These are phyloP conservation scores for Salticus scenicus DNA, from an alignment of 2,888 invertebrate genomes.

Conservation along the genomic window DNA sequence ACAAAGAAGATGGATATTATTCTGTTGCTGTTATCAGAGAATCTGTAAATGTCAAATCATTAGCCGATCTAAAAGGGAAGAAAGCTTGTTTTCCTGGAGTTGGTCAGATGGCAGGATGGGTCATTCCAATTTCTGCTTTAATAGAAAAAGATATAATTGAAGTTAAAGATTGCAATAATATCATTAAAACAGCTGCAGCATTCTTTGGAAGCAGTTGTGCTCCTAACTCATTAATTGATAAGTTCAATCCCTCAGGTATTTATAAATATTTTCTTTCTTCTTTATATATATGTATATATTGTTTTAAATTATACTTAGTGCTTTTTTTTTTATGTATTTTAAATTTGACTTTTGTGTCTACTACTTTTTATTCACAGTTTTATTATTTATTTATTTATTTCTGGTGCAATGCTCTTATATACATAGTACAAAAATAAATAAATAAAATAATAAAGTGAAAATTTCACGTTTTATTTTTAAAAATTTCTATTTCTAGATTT, in stretches of 20 bases:
- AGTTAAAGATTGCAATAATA: slow-evolving; percentile 94
- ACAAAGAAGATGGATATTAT: slow-evolving; percentile 77
- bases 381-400: too few relatives aligned
- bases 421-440: too few relatives aligned
- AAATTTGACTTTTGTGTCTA: too few relatives aligned
- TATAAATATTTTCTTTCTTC: too few relatives aligned
- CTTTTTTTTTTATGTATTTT: too few relatives aligned
- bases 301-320: too few relatives aligned
- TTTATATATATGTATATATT: too few relatives aligned
- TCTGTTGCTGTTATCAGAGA: slow-evolving; percentile 88
- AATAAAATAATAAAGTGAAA: too few relatives aligned
- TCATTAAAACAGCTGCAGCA: slow-evolving; percentile 92
- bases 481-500: too few relatives aligned
- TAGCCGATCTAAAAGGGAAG: slow-evolving; percentile 83
- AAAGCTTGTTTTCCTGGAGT: slow-evolving; percentile 94
- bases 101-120: slow-evolving; percentile 94
- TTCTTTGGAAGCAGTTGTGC: slow-evolving; percentile 95
- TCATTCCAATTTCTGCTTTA: slow-evolving; percentile 89
- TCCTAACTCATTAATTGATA: slow-evolving; percentile 90
- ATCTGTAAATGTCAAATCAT: slow-evolving; percentile 78
- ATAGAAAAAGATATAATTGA: slow-evolving; percentile 88
- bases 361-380: too few relatives aligned
- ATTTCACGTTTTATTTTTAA: too few relatives aligned
- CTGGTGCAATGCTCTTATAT: too few relatives aligned
- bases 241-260: slow-evolving; percentile 91